Evolutionary conservation across 2,888 invertebrate species (phyloP).

Genomic region (Noctua comes): DNA sequence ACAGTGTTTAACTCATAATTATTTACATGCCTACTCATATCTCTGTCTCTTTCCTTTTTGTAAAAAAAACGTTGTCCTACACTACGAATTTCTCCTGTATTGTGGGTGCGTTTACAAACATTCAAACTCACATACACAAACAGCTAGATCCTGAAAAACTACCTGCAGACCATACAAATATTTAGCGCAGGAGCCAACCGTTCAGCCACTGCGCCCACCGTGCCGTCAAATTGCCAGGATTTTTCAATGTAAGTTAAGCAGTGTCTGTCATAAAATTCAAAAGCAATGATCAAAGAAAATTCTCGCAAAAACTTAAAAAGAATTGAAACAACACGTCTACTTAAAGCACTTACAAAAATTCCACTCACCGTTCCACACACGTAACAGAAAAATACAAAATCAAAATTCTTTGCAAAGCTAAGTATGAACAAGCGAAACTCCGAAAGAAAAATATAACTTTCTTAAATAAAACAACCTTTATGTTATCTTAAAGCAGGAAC

Average conservation of each 20-base stretch:
- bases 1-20: too few relatives aligned
- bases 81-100: too few relatives aligned
- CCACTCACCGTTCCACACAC: background rate
- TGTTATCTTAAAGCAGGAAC: slow-evolving; percentile 48
- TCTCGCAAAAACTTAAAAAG: slow-evolving; percentile 6
- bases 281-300: background rate
- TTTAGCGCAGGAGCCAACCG: background rate
- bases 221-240: background rate
- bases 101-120: background rate
- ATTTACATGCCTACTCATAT: background rate
- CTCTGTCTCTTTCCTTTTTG: too few relatives aligned
- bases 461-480: slow-evolving; percentile 38
- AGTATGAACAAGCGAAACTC: slow-evolving; percentile 32
- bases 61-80: too few relatives aligned
- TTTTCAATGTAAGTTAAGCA: background rate
- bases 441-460: slow-evolving; percentile 55
- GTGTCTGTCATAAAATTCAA: background rate
- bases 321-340: background rate
- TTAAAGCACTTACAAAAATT: background rate
- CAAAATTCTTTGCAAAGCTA: slow-evolving; percentile 40
- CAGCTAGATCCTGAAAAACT: background rate
- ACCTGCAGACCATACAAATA: background rate
- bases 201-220: too few relatives aligned
- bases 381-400: slow-evolving; percentile 46
- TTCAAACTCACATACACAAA: background rate